Percentiles rank a stretch among this genome's conserved stretches.
Evolutionary conservation across 2,797 vertebrate species (phyloP).

Genomic region (Malurus splendens): DNA sequence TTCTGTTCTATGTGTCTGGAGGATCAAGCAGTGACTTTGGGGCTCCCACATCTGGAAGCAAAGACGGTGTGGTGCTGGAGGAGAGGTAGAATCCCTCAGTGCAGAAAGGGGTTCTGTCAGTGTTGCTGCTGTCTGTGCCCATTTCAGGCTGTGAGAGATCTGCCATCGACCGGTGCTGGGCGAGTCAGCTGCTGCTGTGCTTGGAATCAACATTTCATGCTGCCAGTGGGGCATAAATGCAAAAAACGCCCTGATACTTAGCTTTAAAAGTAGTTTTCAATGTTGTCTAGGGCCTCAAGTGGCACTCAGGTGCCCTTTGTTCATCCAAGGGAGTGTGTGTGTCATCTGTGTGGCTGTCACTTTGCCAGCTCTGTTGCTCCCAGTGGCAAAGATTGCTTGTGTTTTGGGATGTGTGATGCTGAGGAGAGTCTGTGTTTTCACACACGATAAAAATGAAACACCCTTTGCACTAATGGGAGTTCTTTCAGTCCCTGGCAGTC

Average conservation of each 20-base stretch:
- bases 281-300: background rate
- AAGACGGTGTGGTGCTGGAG: background rate
- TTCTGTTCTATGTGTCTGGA: background rate
- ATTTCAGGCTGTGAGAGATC: background rate
- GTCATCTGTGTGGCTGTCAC: background rate
- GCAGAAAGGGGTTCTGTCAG: background rate
- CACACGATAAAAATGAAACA: rapidly evolving
- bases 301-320: background rate
- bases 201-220: background rate
- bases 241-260: background rate
- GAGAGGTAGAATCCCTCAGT: background rate
- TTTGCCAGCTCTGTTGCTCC: background rate
- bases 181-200: background rate
- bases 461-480: background rate
- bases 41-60: background rate
- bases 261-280: background rate
- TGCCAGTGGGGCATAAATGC: background rate
- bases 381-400: background rate
- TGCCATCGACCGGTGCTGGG: background rate
- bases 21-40: background rate
- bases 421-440: background rate
- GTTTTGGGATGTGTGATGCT: background rate
- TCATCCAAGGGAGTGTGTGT: background rate
- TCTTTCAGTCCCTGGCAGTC: background rate
- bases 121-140: background rate